Evolutionary conservation across 2,888 invertebrate genomes (phyloP).

Genomic region (Lasioglossum calceatum): DNA sequence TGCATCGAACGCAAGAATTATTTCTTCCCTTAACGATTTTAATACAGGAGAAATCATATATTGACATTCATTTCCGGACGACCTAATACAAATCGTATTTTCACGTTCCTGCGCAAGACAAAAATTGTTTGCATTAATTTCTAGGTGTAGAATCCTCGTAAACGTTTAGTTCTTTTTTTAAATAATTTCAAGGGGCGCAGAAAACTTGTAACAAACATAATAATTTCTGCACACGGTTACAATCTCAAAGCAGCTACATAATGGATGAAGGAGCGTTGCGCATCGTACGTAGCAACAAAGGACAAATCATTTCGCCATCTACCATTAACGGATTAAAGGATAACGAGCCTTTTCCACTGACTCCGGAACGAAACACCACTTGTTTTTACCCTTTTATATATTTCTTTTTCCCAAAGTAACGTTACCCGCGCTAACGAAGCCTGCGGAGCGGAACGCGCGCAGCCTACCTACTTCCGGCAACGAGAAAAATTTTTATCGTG

Average conservation of each 20-base stretch:
- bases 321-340: not conserved
- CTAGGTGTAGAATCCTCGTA: too few species aligned
- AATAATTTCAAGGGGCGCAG: not conserved
- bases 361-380: not conserved
- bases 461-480: conserved; percentile 16
- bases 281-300: not conserved
- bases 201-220: not conserved
- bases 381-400: not conserved
- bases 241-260: not conserved
- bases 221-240: not conserved
- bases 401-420: not conserved
- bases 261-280: not conserved
- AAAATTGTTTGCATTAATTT: too few species aligned
- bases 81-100: too few species aligned
- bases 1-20: too few species aligned
- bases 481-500: conserved; percentile 1
- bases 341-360: not conserved
- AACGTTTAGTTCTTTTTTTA: too few species aligned
- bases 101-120: too few species aligned
- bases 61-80: too few species aligned
- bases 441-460: conserved; percentile 1
- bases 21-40: too few species aligned
- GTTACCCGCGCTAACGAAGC: not conserved
- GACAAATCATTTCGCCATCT: not conserved
- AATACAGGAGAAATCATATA: too few species aligned